phyloP scores from a whole-genome alignment of 2,888 invertebrate species.

The Xanthia icteritia region DNA sequence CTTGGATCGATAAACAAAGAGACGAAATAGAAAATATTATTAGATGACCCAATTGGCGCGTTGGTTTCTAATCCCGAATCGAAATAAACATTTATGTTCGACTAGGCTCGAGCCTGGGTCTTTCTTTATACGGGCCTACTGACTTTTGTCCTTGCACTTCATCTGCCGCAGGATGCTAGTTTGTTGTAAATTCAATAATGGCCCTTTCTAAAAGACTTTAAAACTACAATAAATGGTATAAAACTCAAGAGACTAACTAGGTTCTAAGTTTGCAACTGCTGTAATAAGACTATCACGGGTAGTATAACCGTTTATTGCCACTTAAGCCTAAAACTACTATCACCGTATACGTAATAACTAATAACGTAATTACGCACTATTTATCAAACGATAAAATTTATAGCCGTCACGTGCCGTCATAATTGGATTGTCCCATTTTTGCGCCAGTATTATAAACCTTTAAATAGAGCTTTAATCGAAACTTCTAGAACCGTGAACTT shows the following conservation, averaged over 20 bases:
- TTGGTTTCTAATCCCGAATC: constrained; percentile 23
- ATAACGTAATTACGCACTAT: constrained; percentile 18
- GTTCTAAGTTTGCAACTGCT: constrained; percentile 20
- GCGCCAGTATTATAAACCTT: constrained; percentile 10
- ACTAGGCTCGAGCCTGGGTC: neutral
- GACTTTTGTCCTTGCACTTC: neutral
- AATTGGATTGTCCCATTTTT: constrained; percentile 38
- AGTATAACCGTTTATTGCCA: constrained; percentile 47
- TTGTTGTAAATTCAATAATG: neutral
- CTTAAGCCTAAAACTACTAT: constrained; percentile 48
- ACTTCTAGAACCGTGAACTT: constrained; percentile 26
- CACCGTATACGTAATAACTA: constrained; percentile 23
- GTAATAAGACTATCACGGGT: constrained; percentile 32
- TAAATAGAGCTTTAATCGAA: constrained; percentile 17
- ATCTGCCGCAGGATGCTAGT: neutral
- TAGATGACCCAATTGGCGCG: constrained; percentile 45
- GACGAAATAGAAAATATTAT: constrained; percentile 45
- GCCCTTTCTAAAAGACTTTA: neutral
- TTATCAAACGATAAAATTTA: constrained; percentile 56
- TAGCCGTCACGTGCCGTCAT: constrained; percentile 28
- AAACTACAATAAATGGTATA: neutral
- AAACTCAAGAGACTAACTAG: constrained; percentile 2
- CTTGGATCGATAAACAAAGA: constrained; percentile 24
- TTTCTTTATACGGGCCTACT: neutral
- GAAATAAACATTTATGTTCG: constrained; percentile 30